A percentile compares a stretch with the other conserved stretches of the same genome.
phyloP scores from a whole-genome alignment of 1,140 invertebrate genomes.

The Holotrichia oblita region DNA sequence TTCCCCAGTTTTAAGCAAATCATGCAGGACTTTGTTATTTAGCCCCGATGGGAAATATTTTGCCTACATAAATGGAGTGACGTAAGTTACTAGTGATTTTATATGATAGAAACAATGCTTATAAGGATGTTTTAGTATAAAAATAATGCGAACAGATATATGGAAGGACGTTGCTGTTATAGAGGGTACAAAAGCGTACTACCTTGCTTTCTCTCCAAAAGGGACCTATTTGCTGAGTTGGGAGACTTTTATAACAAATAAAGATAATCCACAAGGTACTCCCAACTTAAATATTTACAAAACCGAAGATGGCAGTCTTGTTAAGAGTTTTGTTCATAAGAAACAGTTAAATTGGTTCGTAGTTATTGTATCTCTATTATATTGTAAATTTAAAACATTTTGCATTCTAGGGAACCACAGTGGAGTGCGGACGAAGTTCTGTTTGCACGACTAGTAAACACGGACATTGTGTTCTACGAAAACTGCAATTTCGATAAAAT shows the following conservation, averaged over 20 bases:
- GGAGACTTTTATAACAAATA: slow-evolving; percentile 76
- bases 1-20: slow-evolving; percentile 70
- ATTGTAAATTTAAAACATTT: slow-evolving; percentile 34
- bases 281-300: slow-evolving; percentile 84
- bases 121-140: slow-evolving; percentile 60
- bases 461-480: slow-evolving; percentile 85
- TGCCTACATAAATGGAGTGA: slow-evolving; percentile 70
- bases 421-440: slow-evolving; percentile 89
- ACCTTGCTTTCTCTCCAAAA: slow-evolving; percentile 79
- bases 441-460: slow-evolving; percentile 80
- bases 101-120: slow-evolving; percentile 44
- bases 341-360: slow-evolving; percentile 82
- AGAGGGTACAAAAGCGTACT: slow-evolving; percentile 73
- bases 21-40: slow-evolving; percentile 72
- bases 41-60: slow-evolving; percentile 75
- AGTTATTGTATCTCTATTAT: neutral
- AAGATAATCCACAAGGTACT: slow-evolving; percentile 71
- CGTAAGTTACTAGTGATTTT: slow-evolving; percentile 56
- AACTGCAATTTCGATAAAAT: slow-evolving; percentile 70
- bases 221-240: slow-evolving; percentile 80
- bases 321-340: slow-evolving; percentile 83
- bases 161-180: slow-evolving; percentile 73
- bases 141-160: slow-evolving; percentile 67
- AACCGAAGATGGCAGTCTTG: slow-evolving; percentile 73
- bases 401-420: slow-evolving; percentile 76